These are phyloP conservation scores for Tetragnatha versicolor DNA, from an alignment of 1,140 invertebrate species.

Conservation along the genomic window DNA sequence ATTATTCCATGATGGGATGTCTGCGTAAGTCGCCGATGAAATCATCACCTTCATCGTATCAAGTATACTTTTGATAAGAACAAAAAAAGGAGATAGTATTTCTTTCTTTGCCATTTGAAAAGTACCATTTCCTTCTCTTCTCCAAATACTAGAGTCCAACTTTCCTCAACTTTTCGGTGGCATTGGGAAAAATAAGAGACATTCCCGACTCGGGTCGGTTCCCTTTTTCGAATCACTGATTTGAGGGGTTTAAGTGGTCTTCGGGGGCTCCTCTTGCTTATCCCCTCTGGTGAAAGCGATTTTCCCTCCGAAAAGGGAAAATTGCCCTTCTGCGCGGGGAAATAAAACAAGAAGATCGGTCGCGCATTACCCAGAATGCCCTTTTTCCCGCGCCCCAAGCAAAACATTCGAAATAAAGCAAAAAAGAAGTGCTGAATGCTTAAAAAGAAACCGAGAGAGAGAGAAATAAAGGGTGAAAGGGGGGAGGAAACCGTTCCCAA, in stretches of 20 bases:
- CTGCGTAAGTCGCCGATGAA: too few species aligned
- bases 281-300: slow-evolving; percentile 4
- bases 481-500: slow-evolving; percentile 4
- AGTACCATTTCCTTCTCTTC: too few species aligned
- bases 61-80: too few species aligned
- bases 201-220: too few species aligned
- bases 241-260: slow-evolving; percentile 10
- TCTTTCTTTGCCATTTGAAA: too few species aligned
- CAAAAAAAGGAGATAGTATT: too few species aligned
- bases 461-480: background rate
- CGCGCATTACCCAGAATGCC: slow-evolving; percentile 20
- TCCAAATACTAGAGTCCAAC: too few species aligned
- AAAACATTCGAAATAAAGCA: background rate
- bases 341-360: slow-evolving; percentile 11
- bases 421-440: slow-evolving; percentile 14
- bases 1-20: too few species aligned
- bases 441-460: background rate
- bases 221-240: slow-evolving; percentile 22
- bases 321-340: too few species aligned
- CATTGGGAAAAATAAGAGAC: background rate
- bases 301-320: background rate
- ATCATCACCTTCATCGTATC: too few species aligned
- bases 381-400: too few species aligned
- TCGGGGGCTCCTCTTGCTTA: background rate
- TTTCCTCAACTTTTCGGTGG: slow-evolving; percentile 10